A percentile compares a stretch with the other conserved stretches of the same genome.
Conservation (phyloP, 2,888 invertebrate genomes). For the Macaria notata region DNA sequence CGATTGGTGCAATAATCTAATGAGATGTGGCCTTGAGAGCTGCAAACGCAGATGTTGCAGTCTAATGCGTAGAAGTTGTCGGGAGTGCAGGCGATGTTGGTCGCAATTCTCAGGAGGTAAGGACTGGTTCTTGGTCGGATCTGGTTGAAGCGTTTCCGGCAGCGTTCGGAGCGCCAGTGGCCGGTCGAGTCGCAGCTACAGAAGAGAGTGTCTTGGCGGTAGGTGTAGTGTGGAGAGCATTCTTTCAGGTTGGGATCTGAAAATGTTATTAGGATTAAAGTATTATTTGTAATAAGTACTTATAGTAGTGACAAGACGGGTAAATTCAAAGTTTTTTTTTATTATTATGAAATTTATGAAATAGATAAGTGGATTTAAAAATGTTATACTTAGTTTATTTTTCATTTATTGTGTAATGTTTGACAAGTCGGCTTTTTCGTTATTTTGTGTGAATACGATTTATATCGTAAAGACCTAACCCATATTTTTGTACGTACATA, state of each 20-base stretch:
- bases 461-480: too few relatives aligned
- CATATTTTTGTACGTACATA: too few relatives aligned
- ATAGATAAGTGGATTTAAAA: too few relatives aligned
- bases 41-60: constrained; percentile 57
- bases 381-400: too few relatives aligned
- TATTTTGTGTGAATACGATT: too few relatives aligned
- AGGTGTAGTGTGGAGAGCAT: constrained; percentile 42
- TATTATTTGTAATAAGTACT: too few relatives aligned
- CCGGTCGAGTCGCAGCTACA: constrained; percentile 51
- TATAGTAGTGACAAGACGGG: too few relatives aligned
- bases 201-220: constrained; percentile 40
- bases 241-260: constrained; percentile 17
- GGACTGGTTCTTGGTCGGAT: constrained; percentile 30
- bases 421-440: too few relatives aligned
- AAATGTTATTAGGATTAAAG: too few relatives aligned
- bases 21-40: constrained; percentile 35
- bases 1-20: constrained; percentile 47
- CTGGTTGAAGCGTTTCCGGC: constrained; percentile 40
- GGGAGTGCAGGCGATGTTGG: constrained; percentile 45
- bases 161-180: constrained; percentile 49
- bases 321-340: too few relatives aligned
- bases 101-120: constrained; percentile 26
- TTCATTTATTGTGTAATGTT: too few relatives aligned
- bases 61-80: constrained; percentile 45
- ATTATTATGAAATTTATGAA: too few relatives aligned